Evolutionary conservation across 2,888 invertebrate genomes (phyloP), one percentile per base, ranked within the genome.

Genomic region (Itoplectis maculator): DNA sequence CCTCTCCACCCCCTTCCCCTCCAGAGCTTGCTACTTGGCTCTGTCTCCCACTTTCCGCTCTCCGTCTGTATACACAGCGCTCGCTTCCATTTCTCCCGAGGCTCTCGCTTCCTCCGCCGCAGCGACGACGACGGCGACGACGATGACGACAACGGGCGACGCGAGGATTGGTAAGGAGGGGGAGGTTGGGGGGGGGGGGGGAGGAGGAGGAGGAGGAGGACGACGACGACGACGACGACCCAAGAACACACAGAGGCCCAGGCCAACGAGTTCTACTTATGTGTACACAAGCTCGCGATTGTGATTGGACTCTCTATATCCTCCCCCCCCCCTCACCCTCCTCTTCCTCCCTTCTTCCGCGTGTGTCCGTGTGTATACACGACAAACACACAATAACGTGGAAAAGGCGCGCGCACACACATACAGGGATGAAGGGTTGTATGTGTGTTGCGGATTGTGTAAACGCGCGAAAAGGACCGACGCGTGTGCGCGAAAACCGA

Each of bases 261-360:
- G 13, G 35, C 29, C 47, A 63, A 29, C 29, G 49, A 23, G n/a
- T 61, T 51, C 69, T 69, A 49, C 75, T 72, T 61, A 29, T 66
- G 79, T 72, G 75, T 76, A 72, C 72, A 79, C 68, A 79, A 79
- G 45, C 56, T 47, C 75, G 65, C 82, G 66, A 79, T 82, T 79
- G 82, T 82, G 79, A 82, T 82, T 82, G 76, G 75, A 61, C 75
- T 78, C 40, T 47, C 70, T 54, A 51, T 49, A 49, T 49, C 15
- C n/a, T n/a, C n/a, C n/a, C n/a, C n/a, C n/a, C n/a, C n/a, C n/a
- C n/a, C n/a, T n/a, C n/a, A n/a, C n/a, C n/a, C n/a, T n/a, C n/a
- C n/a, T n/a, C n/a, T n/a, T n/a, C n/a, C n/a, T 49, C 8, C 49
- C 29, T 29, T 9, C 11, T 40, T 37, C 49, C 15, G 37, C 20